Base-by-base conservation (phyloP, 2,113 vertebrate species). In the Odobenus rosmarus region DNA sequence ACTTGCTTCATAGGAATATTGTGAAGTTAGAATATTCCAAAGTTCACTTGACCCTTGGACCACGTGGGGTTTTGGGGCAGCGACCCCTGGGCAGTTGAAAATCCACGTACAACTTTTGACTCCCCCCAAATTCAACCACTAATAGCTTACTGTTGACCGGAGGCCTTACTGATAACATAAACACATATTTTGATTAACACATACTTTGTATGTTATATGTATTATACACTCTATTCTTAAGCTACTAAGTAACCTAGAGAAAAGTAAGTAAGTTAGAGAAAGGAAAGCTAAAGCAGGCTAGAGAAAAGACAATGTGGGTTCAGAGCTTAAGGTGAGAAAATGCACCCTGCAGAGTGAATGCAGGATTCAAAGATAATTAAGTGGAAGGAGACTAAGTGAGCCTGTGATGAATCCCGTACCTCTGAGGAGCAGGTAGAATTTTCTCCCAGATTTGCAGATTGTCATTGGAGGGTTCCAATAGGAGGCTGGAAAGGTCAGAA, bases 261-360 rank as follows among this genome's bases (percentile, higher is more conserved):
- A 76, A 76, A 49, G 72, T 49, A 69, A 69, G 33, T 42, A 28
- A 77, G 42, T 76, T 49, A 76, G 26, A 49, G 42, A 49, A 49
- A 31, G 42, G 42, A 77, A 49, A 49, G 7, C 26, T 49, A 49
- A 49, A 31, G 74, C 49, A 46, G 42, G 42, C 42, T 6, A 4
- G 19, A 74, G 28, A 46, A 33, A 26, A 19, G 4, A 4, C 9
- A 53, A 13, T 6, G 10, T 0, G 0, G 15, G 18, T 49, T 69
- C 13, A 46, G 39, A 36, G 23, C 12, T 46, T 19, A 3, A 8
- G 36, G 6, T 55, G 31, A 84, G 19, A 19, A 61, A 67, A 42
- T 7, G 14, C 4, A n/a, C 23, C 7, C 5, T 0, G 0, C 0
- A 10, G 4, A 18, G 18, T 36, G 28, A 67, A 26, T 11, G 16